Evolutionary conservation across 1,140 invertebrate genomes (phyloP).

Genomic region (Helicoverpa armigera): DNA sequence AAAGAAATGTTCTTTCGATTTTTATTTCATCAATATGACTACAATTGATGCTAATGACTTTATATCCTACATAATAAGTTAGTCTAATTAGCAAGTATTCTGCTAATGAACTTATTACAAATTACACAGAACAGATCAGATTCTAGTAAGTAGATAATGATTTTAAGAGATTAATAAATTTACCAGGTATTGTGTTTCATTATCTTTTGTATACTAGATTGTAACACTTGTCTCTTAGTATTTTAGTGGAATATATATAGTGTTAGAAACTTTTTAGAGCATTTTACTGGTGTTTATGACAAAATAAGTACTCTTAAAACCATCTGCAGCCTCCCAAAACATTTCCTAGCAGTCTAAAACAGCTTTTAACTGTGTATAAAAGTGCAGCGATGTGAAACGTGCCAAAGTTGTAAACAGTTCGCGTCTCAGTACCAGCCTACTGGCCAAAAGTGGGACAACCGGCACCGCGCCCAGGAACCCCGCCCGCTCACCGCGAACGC

Average conservation of each 20-base stretch:
- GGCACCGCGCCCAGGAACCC: conserved; percentile 62
- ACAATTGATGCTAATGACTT: background rate
- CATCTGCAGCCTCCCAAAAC: conserved; percentile 23
- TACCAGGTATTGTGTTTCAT: too few relatives aligned
- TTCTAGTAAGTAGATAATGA: background rate
- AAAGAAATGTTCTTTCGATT: too few relatives aligned
- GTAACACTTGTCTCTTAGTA: background rate
- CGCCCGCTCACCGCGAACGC: conserved; percentile 48
- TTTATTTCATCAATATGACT: too few relatives aligned
- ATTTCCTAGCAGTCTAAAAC: conserved; percentile 16
- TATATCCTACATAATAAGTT: conserved; percentile 6
- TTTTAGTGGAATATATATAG: background rate
- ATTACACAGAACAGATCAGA: conserved; percentile 2
- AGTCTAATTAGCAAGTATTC: conserved; percentile 27
- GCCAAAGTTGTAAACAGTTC: conserved; percentile 48
- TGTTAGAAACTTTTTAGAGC: background rate
- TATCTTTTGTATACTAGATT: background rate
- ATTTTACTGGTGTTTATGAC: conserved; percentile 5
- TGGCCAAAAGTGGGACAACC: conserved; percentile 61
- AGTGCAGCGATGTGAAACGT: conserved; percentile 36
- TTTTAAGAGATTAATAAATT: too few relatives aligned
- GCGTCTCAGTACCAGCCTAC: conserved; percentile 52
- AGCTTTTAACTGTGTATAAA: conserved; percentile 31
- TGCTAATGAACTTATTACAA: conserved; percentile 30
- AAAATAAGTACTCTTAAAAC: conserved; percentile 10